Percentiles rank a stretch among this genome's conserved stretches.
Evolutionary conservation across 2,797 vertebrate species (phyloP).

Genomic region (Hippoglossus hippoglossus): DNA sequence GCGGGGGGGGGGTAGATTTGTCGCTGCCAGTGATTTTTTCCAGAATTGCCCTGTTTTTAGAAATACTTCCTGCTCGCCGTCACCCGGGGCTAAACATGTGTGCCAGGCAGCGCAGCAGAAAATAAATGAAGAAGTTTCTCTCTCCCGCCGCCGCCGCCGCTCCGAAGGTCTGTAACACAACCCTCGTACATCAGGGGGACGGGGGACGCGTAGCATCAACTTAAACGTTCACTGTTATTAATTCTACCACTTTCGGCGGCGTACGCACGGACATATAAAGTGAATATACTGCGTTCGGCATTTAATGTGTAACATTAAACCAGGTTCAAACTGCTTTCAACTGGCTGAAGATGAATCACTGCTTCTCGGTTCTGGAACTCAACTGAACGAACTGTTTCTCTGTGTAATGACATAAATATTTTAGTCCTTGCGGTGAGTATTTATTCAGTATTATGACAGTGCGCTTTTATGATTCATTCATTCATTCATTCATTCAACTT

Average conservation of each 20-base stretch:
- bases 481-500: no score
- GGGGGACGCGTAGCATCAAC: slow-evolving; percentile 25
- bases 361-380: not conserved
- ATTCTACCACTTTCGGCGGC: slow-evolving; percentile 27
- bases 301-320: slow-evolving; percentile 44
- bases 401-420: no score
- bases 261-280: not conserved
- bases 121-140: slow-evolving; percentile 60
- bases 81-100: slow-evolving; percentile 77
- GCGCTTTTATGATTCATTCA: no score
- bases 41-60: slow-evolving; percentile 67
- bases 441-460: no score
- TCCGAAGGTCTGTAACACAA: slow-evolving; percentile 33
- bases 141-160: slow-evolving; percentile 1
- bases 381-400: no score
- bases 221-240: slow-evolving; percentile 34
- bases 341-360: slow-evolving; percentile 15
- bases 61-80: slow-evolving; percentile 63
- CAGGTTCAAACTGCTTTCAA: slow-evolving; percentile 50
- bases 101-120: slow-evolving; percentile 69
- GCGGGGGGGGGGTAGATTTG: slow-evolving; percentile 1
- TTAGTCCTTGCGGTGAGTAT: no score
- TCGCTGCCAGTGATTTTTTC: slow-evolving; percentile 70
- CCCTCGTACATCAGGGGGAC: slow-evolving; percentile 63
- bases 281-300: slow-evolving; percentile 12